A percentile compares a stretch with the other conserved stretches of the same genome.
These are phyloP conservation scores for Oikopleura dioica DNA, from an alignment of 23 tunicate species.

Conservation along the genomic window DNA sequence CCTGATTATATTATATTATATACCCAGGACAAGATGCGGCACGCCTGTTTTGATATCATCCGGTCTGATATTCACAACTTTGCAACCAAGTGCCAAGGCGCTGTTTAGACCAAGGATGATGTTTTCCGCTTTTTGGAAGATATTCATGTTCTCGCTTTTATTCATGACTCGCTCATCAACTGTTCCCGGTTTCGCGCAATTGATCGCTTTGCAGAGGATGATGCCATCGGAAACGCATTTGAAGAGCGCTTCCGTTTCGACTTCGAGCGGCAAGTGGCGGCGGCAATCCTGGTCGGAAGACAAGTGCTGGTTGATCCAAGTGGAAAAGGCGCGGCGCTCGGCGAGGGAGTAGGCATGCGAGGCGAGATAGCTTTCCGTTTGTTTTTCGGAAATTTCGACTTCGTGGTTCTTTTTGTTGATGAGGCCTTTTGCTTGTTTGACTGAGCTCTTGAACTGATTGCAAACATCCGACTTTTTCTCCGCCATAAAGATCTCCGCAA, in stretches of 20 bases:
- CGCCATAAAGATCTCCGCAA: neutral
- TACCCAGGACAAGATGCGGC: conserved; percentile 55
- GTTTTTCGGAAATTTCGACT: neutral
- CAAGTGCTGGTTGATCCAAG: neutral
- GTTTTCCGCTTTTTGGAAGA: conserved; percentile 33
- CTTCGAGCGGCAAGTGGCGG: neutral
- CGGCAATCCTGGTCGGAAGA: neutral
- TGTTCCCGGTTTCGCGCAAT: neutral
- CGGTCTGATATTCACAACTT: conserved; percentile 71
- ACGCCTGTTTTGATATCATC: conserved; percentile 33
- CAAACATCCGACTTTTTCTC: neutral
- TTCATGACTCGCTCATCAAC: conserved; percentile 11
- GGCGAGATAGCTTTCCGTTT: neutral
- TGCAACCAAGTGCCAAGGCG: conserved; percentile 89
- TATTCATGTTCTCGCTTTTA: neutral
- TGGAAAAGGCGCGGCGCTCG: conserved; percentile 6
- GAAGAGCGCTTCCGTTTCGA: neutral
- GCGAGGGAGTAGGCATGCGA: conserved; percentile 9
- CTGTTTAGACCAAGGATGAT: conserved; percentile 77
- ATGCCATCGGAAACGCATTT: neutral
- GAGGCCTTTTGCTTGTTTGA: neutral
- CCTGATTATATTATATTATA: too few relatives aligned
- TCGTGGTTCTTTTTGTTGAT: neutral
- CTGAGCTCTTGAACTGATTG: neutral
- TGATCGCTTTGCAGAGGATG: neutral